Conservation (phyloP, 2,888 invertebrate genomes). For the Platynereis dumerilii region DNA sequence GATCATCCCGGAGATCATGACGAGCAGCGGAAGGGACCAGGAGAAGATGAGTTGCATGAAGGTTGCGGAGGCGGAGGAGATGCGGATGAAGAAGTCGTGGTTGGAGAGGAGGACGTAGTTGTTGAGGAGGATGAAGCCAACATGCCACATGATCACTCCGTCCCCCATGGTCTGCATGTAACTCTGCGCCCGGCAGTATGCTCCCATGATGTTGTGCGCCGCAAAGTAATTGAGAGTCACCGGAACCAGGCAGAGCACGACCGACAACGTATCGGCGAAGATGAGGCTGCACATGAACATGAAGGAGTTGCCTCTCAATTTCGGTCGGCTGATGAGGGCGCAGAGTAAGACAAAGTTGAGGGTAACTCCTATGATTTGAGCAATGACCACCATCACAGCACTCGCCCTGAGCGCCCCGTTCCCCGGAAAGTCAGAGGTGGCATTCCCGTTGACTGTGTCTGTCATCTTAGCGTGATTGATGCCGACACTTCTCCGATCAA, state of each 20-base stretch:
- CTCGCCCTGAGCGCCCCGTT: no score
- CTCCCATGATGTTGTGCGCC: background rate
- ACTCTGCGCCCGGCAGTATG: background rate
- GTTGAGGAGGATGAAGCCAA: background rate
- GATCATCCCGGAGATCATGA: slow-evolving; percentile 8
- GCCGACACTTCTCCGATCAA: no score
- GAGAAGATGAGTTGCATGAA: slow-evolving; percentile 1
- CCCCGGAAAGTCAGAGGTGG: no score
- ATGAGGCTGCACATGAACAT: slow-evolving; percentile 5
- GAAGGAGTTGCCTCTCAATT: background rate
- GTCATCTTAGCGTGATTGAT: no score
- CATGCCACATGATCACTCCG: slow-evolving; percentile 2
- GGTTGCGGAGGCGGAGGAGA: background rate
- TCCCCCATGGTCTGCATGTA: slow-evolving; percentile 1
- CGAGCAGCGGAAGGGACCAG: slow-evolving; percentile 2
- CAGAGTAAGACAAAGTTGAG: no score
- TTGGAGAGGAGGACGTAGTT: slow-evolving; percentile 4
- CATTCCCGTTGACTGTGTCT: no score
- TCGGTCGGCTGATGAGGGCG: slow-evolving; percentile 1
- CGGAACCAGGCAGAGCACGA: background rate
- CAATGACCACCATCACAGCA: no score
- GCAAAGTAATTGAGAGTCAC: background rate
- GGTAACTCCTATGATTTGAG: no score
- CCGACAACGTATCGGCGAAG: background rate
- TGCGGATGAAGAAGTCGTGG: slow-evolving; percentile 6